A percentile compares a stretch with the other conserved stretches of the same genome.
These are phyloP conservation scores for Columbina picui DNA, from an alignment of 2,113 vertebrate species.

Conservation along the genomic window DNA sequence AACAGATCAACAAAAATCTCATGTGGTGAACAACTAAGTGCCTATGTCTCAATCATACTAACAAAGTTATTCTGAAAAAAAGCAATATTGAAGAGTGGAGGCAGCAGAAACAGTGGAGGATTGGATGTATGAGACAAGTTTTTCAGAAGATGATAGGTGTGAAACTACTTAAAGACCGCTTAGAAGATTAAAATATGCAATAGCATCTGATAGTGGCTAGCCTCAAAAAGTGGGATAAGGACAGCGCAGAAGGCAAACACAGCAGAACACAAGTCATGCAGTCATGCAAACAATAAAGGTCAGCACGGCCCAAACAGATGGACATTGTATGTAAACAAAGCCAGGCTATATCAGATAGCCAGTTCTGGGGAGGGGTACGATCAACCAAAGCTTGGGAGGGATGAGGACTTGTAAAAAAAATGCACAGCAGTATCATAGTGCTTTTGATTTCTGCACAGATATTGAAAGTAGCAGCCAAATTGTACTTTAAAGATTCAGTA, in stretches of 20 bases:
- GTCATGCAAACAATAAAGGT: conserved; percentile 50
- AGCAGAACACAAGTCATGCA: not conserved
- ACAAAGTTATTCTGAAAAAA: not conserved
- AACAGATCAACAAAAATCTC: not conserved
- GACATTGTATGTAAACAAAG: not conserved
- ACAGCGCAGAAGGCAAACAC: conserved; percentile 1
- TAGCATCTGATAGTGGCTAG: not conserved
- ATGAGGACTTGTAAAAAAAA: not conserved
- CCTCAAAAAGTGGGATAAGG: not conserved
- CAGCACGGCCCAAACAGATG: not conserved
- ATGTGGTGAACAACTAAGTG: not conserved
- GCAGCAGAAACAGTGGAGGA: not conserved
- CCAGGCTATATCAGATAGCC: not conserved
- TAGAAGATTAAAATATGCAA: not conserved
- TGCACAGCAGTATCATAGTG: rapidly evolving
- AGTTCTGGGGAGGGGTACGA: not conserved
- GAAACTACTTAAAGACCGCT: not conserved
- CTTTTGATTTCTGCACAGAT: not conserved
- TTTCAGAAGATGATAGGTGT: not conserved
- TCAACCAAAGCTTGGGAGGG: not conserved
- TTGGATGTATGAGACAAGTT: not conserved
- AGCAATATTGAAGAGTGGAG: not conserved
- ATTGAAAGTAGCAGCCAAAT: not conserved
- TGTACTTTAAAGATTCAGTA: not conserved
- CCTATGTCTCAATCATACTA: not conserved